phyloP scores from a whole-genome alignment of 2,797 vertebrate species.

The Bradypus variegatus region DNA sequence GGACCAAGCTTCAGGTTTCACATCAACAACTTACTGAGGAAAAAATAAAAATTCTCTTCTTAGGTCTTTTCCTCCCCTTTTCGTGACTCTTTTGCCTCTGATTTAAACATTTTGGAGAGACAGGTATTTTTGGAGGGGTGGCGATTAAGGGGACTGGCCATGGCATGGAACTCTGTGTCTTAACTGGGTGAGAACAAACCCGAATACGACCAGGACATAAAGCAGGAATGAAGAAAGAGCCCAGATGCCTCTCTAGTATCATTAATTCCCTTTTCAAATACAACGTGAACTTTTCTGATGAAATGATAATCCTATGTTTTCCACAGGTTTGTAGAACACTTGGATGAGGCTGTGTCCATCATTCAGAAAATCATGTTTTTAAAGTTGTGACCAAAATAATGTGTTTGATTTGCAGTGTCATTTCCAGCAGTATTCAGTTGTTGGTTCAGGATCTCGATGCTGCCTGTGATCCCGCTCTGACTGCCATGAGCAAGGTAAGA shows the following conservation, averaged over 20 bases:
- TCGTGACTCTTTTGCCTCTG: neutral
- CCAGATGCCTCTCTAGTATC: neutral
- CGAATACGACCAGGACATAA: neutral
- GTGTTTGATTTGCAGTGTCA: conserved; percentile 81
- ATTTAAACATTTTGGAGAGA: neutral
- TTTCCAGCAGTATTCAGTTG: conserved; percentile 97
- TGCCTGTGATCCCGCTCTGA: conserved; percentile 96
- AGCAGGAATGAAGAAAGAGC: neutral
- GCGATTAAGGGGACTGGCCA: neutral
- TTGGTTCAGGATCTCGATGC: conserved; percentile 97
- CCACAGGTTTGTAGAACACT: neutral
- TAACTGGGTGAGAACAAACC: neutral
- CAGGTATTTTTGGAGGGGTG: neutral
- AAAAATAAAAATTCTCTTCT: conserved; percentile 33
- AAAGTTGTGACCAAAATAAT: neutral
- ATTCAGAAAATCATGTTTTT: neutral
- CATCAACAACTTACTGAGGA: conserved; percentile 54
- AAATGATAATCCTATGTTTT: conserved; percentile 2
- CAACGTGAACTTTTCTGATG: neutral
- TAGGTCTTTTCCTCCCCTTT: neutral
- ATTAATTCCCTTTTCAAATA: neutral
- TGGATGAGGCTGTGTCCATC: neutral
- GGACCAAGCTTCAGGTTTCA: conserved; percentile 54
- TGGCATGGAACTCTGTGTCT: neutral
- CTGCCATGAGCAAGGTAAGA: conserved; percentile 97